Evolutionary conservation across 2,113 vertebrate species (phyloP).

Genomic region (zebrafish (Danio rerio)): DNA sequence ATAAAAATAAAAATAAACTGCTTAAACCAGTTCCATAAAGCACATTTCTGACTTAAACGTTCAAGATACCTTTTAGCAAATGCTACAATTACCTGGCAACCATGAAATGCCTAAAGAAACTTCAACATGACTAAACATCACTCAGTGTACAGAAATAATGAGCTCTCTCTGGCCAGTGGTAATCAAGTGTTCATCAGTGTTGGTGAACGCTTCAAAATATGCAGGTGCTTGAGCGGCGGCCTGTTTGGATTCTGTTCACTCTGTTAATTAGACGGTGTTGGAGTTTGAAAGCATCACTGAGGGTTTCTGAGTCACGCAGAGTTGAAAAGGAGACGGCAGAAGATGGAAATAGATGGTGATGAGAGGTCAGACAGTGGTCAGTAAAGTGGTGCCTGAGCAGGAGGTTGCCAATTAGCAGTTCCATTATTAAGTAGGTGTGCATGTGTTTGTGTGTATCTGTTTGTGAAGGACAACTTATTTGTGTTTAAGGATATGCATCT

Average conservation of each 20-base stretch:
- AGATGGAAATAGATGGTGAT: not conserved
- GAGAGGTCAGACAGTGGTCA: not conserved
- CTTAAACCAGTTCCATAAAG: too few relatives aligned
- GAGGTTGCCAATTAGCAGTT: constrained; percentile 26
- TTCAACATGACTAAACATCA: not conserved
- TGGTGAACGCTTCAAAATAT: not conserved
- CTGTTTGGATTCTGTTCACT: not conserved
- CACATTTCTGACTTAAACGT: too few relatives aligned
- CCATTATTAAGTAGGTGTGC: not conserved
- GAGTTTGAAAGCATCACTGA: not conserved
- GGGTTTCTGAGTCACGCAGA: not conserved
- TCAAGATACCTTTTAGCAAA: too few relatives aligned
- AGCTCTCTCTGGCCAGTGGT: not conserved
- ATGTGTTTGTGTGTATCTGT: not conserved
- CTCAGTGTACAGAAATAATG: constrained; percentile 8
- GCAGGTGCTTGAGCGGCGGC: not conserved
- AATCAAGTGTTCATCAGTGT: constrained; percentile 17
- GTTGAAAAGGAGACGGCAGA: not conserved
- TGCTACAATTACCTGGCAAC: constrained; percentile 19
- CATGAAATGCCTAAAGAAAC: constrained; percentile 4
- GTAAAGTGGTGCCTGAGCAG: not conserved
- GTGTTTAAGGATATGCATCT: not conserved
- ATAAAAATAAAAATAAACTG: too few relatives aligned
- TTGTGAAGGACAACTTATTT: constrained; percentile 5
- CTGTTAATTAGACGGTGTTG: not conserved